Percentiles rank a stretch among this genome's conserved stretches.
These are phyloP conservation scores for Drosophila subpulchrella DNA, from an alignment of 1,140 invertebrate genomes.

Conservation along the genomic window DNA sequence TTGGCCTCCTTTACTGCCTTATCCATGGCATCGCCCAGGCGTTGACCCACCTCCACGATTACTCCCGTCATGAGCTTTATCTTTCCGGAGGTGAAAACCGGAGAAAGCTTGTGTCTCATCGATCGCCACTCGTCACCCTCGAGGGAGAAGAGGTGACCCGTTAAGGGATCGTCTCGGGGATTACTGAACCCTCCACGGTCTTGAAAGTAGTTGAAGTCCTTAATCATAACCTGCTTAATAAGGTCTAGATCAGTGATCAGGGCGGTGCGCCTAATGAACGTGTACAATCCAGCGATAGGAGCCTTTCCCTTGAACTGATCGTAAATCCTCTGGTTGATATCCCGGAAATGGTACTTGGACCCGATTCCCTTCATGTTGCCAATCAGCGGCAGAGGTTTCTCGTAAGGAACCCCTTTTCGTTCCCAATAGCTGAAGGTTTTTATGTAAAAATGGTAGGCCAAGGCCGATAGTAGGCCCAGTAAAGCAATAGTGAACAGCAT, in stretches of 20 bases:
- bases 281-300: conserved; percentile 58
- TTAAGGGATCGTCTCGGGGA: conserved; percentile 85
- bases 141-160: conserved; percentile 85
- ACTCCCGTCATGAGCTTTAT: conserved; percentile 86
- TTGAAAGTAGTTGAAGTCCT: conserved; percentile 75
- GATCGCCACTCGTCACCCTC: conserved; percentile 86
- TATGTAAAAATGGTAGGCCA: conserved; percentile 32
- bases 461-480: conserved; percentile 29
- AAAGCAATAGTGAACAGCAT: conserved; percentile 42
- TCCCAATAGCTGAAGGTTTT: conserved; percentile 82
- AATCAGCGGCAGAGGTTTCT: conserved; percentile 64
- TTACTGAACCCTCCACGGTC: conserved; percentile 85
- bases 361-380: conserved; percentile 75
- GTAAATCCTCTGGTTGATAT: conserved; percentile 65
- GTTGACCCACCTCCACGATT: conserved; percentile 72
- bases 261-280: conserved; percentile 45
- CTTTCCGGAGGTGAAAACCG: conserved; percentile 87
- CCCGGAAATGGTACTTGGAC: conserved; percentile 45
- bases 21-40: conserved; percentile 46
- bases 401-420: conserved; percentile 74
- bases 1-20: conserved; percentile 28
- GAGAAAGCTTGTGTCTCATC: conserved; percentile 85
- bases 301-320: conserved; percentile 67
- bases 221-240: conserved; percentile 74
- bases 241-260: conserved; percentile 70